phyloP scores from a whole-genome alignment of 2,113 vertebrate genomes.

The Laticauda colubrina region DNA sequence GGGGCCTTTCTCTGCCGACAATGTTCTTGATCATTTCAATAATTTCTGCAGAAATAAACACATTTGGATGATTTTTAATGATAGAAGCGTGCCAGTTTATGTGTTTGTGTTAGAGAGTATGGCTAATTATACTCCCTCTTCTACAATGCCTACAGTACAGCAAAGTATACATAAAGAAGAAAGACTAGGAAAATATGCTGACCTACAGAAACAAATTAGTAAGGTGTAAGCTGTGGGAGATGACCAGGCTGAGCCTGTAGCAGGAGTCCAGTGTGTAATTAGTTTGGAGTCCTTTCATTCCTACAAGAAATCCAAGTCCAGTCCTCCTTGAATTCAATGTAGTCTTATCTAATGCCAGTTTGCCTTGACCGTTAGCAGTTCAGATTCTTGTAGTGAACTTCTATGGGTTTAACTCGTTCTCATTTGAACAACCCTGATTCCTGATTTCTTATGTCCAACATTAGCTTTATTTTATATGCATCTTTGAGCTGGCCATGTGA shows the following conservation, averaged over 20 bases:
- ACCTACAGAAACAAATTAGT: background rate
- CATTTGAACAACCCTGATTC: background rate
- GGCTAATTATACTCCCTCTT: background rate
- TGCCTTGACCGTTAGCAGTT: background rate
- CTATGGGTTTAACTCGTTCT: background rate
- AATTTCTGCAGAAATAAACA: background rate
- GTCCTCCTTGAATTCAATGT: background rate
- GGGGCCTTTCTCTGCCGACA: background rate
- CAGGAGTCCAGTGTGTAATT: background rate
- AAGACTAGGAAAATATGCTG: background rate
- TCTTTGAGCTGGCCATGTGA: background rate
- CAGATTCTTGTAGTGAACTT: background rate
- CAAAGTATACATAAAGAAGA: background rate
- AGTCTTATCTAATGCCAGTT: background rate
- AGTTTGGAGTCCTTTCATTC: background rate
- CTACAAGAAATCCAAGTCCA: background rate
- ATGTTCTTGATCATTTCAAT: background rate
- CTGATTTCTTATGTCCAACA: background rate
- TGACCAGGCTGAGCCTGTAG: background rate
- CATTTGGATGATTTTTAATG: background rate
- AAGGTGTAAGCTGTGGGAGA: background rate
- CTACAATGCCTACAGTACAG: background rate
- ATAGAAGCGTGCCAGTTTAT: background rate
- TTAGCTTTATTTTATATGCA: background rate
- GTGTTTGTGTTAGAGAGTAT: background rate